Base-by-base conservation (phyloP, 2,888 invertebrate genomes). In the Dendrolimus houi region DNA sequence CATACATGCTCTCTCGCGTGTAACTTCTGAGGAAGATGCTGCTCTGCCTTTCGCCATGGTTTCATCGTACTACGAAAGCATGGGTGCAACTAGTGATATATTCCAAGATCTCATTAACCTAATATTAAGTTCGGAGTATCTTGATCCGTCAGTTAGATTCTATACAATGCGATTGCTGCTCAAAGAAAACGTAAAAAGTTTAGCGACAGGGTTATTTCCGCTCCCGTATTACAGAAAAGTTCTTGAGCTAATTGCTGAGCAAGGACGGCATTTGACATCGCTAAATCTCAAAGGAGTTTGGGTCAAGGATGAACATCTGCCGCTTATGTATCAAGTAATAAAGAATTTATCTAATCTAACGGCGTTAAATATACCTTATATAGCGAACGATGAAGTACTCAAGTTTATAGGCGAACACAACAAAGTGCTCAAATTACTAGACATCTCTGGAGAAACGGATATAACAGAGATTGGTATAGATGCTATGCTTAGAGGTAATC, bases 201-300 rank as follows among this genome's bases (percentile, higher is more conserved):
- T 95, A 57, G 92, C 93, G 10, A 94, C 94, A 0, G 94, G 94
- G 52, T 92, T 94, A 55, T 95, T 95, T 79, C 95, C 95, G 0
- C 92, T 93, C 67, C 93, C 93, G n/a, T 95, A 94, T 78, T 94
- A 94, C 74, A 92, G 92, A 61, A 93, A 93, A 79, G 93, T 95
- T 67, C 83, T 95, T 68, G 92, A 93, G 77, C 91, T 93, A 62
- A 93, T 95, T 68, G 87, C 90, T 7, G 91, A 91, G 29, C 93
- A 93, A 78, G 95, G 94, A 8, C 91, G 85, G 8, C 93, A 94
- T 42, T 71, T 95, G 64, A 92, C 93, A 54, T 81, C 92, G 52
- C 89, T 95, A 56, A 94, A 94, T 79, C 81, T 95, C 58, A 94
- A 94, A 84, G 95, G 95, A 12, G 93, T 95, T 47, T 95, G 94